Evolutionary conservation across 1,140 invertebrate genomes (phyloP).

Genomic region (Brachionus koreanus): DNA sequence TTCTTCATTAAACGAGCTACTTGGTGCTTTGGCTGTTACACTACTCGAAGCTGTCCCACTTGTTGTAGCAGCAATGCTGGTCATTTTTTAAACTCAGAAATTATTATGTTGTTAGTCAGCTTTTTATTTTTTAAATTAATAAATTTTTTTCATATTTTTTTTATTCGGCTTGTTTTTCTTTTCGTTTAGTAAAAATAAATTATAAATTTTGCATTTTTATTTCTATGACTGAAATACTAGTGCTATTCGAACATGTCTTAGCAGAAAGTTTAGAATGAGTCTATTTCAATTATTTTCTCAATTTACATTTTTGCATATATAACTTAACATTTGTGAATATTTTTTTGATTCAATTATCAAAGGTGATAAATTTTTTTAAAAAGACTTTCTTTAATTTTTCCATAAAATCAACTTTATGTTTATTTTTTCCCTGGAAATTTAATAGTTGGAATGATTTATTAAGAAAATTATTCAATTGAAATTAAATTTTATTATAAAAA

Average conservation of each 20-base stretch:
- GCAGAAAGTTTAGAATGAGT: neutral
- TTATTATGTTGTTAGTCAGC: neutral
- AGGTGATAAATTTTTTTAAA: too few species aligned
- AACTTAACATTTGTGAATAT: neutral
- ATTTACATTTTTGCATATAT: neutral
- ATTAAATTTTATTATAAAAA: too few species aligned
- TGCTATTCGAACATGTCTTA: neutral
- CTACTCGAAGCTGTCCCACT: neutral
- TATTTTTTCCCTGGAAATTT: too few species aligned
- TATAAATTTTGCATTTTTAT: slow-evolving; percentile 5
- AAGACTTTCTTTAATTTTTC: too few species aligned
- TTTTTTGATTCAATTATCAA: neutral
- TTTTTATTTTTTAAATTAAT: slow-evolving; percentile 25
- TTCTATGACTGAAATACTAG: neutral
- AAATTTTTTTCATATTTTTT: neutral
- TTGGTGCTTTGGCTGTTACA: neutral
- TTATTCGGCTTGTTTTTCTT: neutral
- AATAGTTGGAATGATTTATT: too few species aligned
- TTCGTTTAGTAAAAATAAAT: slow-evolving; percentile 5
- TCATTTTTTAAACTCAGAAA: neutral
- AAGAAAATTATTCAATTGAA: too few species aligned
- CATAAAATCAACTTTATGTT: too few species aligned
- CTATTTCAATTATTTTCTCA: neutral
- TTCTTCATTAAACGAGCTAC: neutral
- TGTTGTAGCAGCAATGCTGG: neutral